A percentile compares a stretch with the other conserved stretches of the same genome.
phyloP scores from a whole-genome alignment of 2,797 vertebrate species.

The Jordanella pulchra region DNA sequence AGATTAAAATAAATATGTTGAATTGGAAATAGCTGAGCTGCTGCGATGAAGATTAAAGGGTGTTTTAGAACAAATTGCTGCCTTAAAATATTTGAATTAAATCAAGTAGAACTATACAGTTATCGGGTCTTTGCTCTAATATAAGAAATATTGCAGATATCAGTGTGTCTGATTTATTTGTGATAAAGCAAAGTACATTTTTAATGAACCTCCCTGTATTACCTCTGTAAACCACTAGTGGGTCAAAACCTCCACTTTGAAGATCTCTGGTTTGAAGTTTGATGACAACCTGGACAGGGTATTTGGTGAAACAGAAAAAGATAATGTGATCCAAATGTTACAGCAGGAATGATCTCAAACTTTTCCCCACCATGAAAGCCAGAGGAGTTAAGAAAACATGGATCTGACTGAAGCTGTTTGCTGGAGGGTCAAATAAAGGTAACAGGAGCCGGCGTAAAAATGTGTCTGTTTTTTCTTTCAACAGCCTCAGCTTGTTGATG shows the following conservation, averaged over 20 bases:
- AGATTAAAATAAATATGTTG: conserved; percentile 43
- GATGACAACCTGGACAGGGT: conserved; percentile 43
- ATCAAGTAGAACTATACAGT: too few relatives aligned
- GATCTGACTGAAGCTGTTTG: conserved; percentile 48
- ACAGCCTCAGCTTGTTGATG: conserved; percentile 38
- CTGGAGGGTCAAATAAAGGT: conserved; percentile 27
- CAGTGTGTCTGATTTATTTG: too few relatives aligned
- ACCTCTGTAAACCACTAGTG: too few relatives aligned
- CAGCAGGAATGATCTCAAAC: conserved; percentile 69
- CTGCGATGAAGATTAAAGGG: too few relatives aligned
- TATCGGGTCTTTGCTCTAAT: too few relatives aligned
- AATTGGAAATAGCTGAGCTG: conserved; percentile 26
- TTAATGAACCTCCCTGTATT: too few relatives aligned
- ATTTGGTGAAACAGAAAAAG: conserved; percentile 25
- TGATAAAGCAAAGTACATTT: too few relatives aligned
- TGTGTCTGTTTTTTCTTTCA: conserved; percentile 41
- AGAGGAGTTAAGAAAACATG: conserved; percentile 77
- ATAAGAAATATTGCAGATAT: too few relatives aligned
- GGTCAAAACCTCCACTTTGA: too few relatives aligned
- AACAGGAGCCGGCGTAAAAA: conserved; percentile 23
- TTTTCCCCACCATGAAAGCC: conserved; percentile 67
- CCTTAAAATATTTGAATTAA: too few relatives aligned
- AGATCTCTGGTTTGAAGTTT: conserved; percentile 15
- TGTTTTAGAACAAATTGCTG: too few relatives aligned
- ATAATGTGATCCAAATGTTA: conserved; percentile 69